A percentile compares a stretch with the other conserved stretches of the same genome.
These are phyloP conservation scores for Cryptus viduatorius DNA, from an alignment of 2,888 invertebrate genomes.

Conservation along the genomic window DNA sequence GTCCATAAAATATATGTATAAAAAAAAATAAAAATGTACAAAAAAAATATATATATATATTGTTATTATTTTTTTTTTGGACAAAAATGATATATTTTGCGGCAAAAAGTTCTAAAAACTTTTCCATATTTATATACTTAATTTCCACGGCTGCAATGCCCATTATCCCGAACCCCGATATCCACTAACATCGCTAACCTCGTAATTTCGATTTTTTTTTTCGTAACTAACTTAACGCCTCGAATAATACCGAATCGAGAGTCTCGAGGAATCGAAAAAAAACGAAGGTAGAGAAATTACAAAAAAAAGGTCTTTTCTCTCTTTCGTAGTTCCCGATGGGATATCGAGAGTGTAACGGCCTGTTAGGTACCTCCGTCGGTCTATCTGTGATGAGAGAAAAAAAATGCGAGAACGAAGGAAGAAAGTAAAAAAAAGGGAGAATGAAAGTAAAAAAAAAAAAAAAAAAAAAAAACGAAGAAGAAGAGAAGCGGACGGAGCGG, in stretches of 20 bases:
- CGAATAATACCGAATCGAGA: constrained; percentile 38
- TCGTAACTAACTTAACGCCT: constrained; percentile 42
- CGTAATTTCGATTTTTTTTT: neutral
- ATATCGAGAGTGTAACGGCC: constrained; percentile 58
- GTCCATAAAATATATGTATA: no score
- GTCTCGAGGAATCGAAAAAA: constrained; percentile 18
- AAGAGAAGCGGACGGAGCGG: constrained; percentile 36
- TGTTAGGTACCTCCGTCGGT: constrained; percentile 51
- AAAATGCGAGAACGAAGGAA: constrained; percentile 3
- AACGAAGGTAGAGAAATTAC: constrained; percentile 37
- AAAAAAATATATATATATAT: no score
- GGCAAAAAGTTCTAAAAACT: no score
- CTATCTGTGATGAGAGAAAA: constrained; percentile 33
- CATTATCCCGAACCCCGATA: neutral
- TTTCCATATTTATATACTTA: no score
- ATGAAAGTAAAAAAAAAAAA: neutral
- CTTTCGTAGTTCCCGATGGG: constrained; percentile 19
- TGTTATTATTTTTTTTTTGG: no score
- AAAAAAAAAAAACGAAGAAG: constrained; percentile 12
- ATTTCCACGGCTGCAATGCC: neutral
- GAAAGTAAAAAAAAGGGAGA: neutral
- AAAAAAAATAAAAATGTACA: no score
- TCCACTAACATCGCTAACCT: neutral
- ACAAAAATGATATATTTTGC: no score
- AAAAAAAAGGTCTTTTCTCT: constrained; percentile 27